A percentile compares a stretch with the other conserved stretches of the same genome.
Conservation (phyloP, 2,888 invertebrate species). For the Listrodromus nycthemerus region DNA sequence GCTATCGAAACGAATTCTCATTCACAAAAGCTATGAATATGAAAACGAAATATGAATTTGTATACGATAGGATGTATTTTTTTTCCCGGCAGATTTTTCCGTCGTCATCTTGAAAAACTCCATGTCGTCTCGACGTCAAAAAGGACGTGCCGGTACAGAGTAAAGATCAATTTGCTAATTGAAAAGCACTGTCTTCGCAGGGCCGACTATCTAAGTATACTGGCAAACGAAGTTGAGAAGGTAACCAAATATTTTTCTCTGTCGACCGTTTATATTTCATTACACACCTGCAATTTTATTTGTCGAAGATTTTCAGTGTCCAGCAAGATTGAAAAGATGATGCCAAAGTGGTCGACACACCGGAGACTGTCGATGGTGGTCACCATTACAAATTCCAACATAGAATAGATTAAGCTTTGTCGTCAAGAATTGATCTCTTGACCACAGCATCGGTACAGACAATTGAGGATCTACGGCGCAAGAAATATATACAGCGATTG, state of each 20-base stretch:
- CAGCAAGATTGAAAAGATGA: conserved; percentile 87
- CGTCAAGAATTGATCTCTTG: no score
- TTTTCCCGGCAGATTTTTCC: conserved; percentile 88
- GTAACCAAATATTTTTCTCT: conserved; percentile 82
- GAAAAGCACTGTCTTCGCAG: conserved; percentile 96
- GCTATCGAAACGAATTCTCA: background rate
- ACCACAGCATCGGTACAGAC: no score
- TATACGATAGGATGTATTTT: conserved; percentile 35
- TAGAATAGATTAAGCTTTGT: conserved; percentile 89
- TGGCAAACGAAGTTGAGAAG: conserved; percentile 94
- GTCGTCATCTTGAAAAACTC: conserved; percentile 92
- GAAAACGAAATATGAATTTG: background rate
- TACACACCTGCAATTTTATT: conserved; percentile 67
- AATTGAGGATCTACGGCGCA: conserved; percentile 89
- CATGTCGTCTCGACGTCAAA: conserved; percentile 91
- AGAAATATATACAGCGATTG: conserved; percentile 89
- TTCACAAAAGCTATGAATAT: background rate
- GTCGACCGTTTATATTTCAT: conserved; percentile 60
- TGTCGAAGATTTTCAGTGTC: conserved; percentile 86
- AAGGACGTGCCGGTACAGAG: conserved; percentile 92
- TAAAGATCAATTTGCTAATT: conserved; percentile 92
- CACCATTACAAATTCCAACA: conserved; percentile 89
- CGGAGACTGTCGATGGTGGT: conserved; percentile 89
- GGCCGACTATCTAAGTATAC: conserved; percentile 97
- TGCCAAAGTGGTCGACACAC: conserved; percentile 89